phyloP scores from a whole-genome alignment of 1,140 invertebrate species.

The Drosophila auraria region DNA sequence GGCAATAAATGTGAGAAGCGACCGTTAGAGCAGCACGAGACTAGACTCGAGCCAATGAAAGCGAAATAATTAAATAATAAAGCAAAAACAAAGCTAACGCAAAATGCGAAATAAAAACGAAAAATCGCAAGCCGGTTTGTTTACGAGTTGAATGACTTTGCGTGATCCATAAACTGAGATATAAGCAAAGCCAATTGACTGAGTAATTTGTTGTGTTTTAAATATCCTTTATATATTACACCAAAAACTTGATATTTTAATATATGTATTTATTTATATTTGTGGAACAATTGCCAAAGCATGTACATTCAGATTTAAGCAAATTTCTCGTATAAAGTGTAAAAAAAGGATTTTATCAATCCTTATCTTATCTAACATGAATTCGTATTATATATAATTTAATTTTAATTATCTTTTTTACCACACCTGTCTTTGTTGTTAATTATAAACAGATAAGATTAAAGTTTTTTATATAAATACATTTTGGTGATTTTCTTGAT shows the following conservation, averaged over 20 bases:
- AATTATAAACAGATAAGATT: too few species aligned
- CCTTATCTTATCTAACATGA: background rate
- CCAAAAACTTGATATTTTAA: too few species aligned
- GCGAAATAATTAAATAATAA: constrained; percentile 31
- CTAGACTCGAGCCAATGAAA: constrained; percentile 22
- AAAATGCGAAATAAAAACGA: constrained; percentile 10
- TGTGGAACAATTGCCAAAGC: background rate
- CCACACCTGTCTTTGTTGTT: too few species aligned
- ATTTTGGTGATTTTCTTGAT: too few species aligned
- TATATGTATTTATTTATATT: background rate
- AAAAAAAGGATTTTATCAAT: background rate
- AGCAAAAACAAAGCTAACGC: constrained; percentile 30
- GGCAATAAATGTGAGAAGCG: constrained; percentile 20
- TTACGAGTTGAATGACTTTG: constrained; percentile 56
- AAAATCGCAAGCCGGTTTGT: constrained; percentile 48
- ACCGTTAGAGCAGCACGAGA: constrained; percentile 39
- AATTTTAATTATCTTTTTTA: too few species aligned
- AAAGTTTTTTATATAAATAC: too few species aligned
- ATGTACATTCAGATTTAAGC: too few species aligned
- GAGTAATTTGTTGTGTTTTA: constrained; percentile 14
- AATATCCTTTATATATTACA: background rate
- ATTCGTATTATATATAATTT: background rate
- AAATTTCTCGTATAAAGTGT: background rate
- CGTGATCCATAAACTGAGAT: constrained; percentile 36
- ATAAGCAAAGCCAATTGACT: constrained; percentile 29